Percentiles rank a stretch among this genome's conserved stretches.
These are phyloP conservation scores for Calliopsis andreniformis DNA, from an alignment of 1,140 invertebrate species.

Conservation along the genomic window DNA sequence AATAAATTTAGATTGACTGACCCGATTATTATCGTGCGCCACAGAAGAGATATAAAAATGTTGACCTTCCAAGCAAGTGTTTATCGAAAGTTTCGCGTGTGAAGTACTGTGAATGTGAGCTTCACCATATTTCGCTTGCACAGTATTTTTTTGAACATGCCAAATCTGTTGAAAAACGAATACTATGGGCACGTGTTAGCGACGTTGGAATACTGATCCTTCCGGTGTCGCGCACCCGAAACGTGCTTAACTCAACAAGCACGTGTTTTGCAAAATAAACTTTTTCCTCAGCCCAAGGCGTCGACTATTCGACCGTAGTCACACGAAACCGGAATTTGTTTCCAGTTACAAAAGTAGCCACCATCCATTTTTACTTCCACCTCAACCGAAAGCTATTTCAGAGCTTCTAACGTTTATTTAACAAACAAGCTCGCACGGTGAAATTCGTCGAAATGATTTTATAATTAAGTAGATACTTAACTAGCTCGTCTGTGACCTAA, in stretches of 20 bases:
- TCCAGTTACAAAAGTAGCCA: neutral
- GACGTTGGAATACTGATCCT: neutral
- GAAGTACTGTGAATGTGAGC: too few species aligned
- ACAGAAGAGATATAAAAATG: too few species aligned
- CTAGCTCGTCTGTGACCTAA: too few species aligned
- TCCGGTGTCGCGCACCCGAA: neutral
- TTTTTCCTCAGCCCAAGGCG: neutral
- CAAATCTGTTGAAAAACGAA: neutral
- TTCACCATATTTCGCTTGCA: too few species aligned
- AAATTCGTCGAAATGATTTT: too few species aligned
- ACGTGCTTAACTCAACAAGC: neutral
- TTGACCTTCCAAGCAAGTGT: too few species aligned
- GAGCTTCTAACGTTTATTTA: neutral
- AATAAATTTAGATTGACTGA: too few species aligned
- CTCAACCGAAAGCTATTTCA: neutral
- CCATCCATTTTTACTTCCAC: neutral
- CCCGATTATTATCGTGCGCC: too few species aligned
- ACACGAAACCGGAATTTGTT: constrained; percentile 6
- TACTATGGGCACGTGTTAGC: neutral
- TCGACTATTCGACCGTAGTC: neutral
- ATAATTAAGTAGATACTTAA: too few species aligned
- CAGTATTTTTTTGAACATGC: too few species aligned
- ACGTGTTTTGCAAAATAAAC: constrained; percentile 12
- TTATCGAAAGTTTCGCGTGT: too few species aligned
- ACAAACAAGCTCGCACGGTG: neutral